Evolutionary conservation across 1,140 invertebrate species (phyloP).

Genomic region (Saxidomus purpurata): DNA sequence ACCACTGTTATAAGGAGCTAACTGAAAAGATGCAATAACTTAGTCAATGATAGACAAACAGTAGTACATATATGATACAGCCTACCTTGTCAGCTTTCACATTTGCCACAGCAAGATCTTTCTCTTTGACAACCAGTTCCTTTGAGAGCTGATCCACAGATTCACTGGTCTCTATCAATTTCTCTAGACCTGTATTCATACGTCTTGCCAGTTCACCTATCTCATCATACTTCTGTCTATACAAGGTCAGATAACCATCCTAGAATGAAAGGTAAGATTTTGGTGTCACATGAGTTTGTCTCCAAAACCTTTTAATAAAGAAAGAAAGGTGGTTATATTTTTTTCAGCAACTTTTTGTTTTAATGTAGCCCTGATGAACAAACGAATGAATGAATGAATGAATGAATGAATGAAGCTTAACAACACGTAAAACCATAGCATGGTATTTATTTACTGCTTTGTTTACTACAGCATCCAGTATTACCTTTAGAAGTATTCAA

Average conservation of each 20-base stretch:
- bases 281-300: conserved; percentile 98
- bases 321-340: no score
- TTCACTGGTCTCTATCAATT: conserved; percentile 96
- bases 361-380: no score
- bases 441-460: not conserved
- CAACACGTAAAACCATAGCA: no score
- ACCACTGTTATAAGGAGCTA: no score
- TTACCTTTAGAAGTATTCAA: conserved; percentile 96
- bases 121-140: conserved; percentile 97
- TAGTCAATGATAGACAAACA: no score
- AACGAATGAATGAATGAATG: no score
- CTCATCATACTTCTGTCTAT: conserved; percentile 94
- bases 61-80: no score
- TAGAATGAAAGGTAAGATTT: conserved; percentile 99
- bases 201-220: conserved; percentile 92
- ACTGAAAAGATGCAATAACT: no score
- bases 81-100: conserved; percentile 93
- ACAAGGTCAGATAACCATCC: conserved; percentile 97
- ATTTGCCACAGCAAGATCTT: conserved; percentile 95
- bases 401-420: no score
- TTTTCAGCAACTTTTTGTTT: no score
- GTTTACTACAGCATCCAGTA: not conserved
- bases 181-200: conserved; percentile 98
- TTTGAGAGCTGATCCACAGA: conserved; percentile 96
- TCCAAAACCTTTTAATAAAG: conserved; percentile 89